These are phyloP conservation scores for Sinodicranocentrus sp. DNA, from an alignment of 2,888 invertebrate genomes.

Conservation along the genomic window DNA sequence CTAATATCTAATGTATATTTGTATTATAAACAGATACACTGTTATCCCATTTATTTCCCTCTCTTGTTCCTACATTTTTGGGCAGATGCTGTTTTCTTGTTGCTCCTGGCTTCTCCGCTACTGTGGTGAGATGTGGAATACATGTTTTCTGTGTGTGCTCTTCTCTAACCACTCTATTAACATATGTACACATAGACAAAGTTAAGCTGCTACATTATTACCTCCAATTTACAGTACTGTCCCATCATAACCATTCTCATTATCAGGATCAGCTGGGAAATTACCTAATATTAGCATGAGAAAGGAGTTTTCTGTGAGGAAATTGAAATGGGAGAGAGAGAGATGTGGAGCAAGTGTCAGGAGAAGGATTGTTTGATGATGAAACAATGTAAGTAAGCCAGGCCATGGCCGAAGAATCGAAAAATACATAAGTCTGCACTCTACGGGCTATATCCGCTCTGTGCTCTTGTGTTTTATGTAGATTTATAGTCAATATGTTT, in stretches of 20 bases:
- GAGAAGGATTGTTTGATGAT: neutral
- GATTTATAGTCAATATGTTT: neutral
- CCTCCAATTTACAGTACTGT: conserved; percentile 20
- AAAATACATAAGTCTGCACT: neutral
- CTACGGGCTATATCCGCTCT: conserved; percentile 49
- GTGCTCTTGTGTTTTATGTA: neutral
- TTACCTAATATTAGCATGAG: conserved; percentile 8
- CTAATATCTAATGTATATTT: too few relatives aligned
- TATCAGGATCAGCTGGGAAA: conserved; percentile 58
- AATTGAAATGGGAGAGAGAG: conserved; percentile 9
- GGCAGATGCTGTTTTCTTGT: conserved; percentile 43
- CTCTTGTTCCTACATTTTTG: conserved; percentile 28
- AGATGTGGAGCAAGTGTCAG: too few relatives aligned
- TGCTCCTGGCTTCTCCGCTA: neutral
- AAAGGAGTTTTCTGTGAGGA: conserved; percentile 24
- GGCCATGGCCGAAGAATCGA: conserved; percentile 20
- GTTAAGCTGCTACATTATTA: conserved; percentile 31
- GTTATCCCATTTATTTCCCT: conserved; percentile 72
- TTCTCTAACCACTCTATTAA: conserved; percentile 74
- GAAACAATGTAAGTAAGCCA: conserved; percentile 33
- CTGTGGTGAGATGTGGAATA: neutral
- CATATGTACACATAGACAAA: conserved; percentile 70
- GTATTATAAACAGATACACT: conserved; percentile 46
- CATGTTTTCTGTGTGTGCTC: neutral
- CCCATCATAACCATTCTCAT: conserved; percentile 23